Evolutionary conservation across 2,113 vertebrate genomes (phyloP).

Genomic region (Arothron firmamentum): DNA sequence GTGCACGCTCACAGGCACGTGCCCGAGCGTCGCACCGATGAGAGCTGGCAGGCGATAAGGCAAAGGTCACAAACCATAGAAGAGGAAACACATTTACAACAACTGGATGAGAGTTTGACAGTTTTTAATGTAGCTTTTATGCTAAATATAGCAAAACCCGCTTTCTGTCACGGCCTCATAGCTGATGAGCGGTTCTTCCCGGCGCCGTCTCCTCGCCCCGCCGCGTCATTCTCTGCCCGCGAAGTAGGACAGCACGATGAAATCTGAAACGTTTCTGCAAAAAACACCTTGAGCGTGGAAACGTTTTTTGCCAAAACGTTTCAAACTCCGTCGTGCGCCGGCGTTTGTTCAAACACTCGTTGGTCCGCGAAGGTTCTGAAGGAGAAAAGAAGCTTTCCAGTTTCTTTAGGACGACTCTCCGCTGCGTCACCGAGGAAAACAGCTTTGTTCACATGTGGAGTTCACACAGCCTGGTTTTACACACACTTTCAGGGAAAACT

Average conservation of each 20-base stretch:
- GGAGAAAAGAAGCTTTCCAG: too few relatives aligned
- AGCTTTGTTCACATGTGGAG: too few relatives aligned
- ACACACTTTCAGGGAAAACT: too few relatives aligned
- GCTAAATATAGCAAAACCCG: too few relatives aligned
- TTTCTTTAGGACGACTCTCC: too few relatives aligned
- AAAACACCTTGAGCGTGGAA: constrained; percentile 81
- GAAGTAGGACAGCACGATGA: constrained; percentile 74
- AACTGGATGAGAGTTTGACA: too few relatives aligned
- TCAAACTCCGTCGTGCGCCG: constrained; percentile 81
- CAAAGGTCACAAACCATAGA: too few relatives aligned
- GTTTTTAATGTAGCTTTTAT: background rate
- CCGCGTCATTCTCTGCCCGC: constrained; percentile 9
- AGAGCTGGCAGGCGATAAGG: background rate
- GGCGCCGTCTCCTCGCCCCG: background rate
- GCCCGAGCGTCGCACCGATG: background rate
- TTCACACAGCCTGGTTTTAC: too few relatives aligned
- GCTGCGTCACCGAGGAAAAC: too few relatives aligned
- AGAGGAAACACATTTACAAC: too few relatives aligned
- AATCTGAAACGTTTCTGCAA: constrained; percentile 87
- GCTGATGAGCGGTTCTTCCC: background rate
- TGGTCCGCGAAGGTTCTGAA: too few relatives aligned
- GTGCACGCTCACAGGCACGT: background rate
- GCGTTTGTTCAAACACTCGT: background rate
- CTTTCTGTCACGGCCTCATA: too few relatives aligned
- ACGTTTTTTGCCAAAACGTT: constrained; percentile 86